Conservation (phyloP, 1,140 invertebrate species). For the Eriocheir sinensis region DNA sequence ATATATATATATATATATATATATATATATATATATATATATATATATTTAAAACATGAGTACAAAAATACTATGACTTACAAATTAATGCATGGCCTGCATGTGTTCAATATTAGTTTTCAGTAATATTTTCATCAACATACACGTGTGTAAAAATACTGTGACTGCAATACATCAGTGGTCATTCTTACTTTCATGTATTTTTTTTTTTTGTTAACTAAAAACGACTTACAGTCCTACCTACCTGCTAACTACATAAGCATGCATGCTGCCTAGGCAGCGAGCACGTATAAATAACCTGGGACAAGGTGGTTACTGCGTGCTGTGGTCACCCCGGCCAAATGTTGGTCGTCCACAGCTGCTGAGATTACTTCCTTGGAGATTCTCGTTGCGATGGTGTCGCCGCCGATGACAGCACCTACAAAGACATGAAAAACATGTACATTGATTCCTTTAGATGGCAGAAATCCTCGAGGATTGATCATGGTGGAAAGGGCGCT, state of each 20-base stretch:
- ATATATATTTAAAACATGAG: not conserved
- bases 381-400: not conserved
- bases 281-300: not conserved
- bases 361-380: not conserved
- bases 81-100: not conserved
- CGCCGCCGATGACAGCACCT: not conserved
- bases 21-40: conserved; percentile 28
- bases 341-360: not conserved
- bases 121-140: not conserved
- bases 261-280: not conserved
- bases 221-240: not conserved
- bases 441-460: not conserved
- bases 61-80: not conserved
- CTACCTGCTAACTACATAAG: not conserved
- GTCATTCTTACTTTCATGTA: no score
- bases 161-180: no score
- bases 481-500: not conserved
- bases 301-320: not conserved
- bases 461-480: not conserved
- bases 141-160: not conserved
- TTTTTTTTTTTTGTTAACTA: no score
- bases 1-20: conserved; percentile 28
- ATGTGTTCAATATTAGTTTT: not conserved
- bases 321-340: not conserved
- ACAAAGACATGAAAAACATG: not conserved